Base-by-base conservation (phyloP, 1,140 invertebrate species). In the Catajapyx aquilonaris region DNA sequence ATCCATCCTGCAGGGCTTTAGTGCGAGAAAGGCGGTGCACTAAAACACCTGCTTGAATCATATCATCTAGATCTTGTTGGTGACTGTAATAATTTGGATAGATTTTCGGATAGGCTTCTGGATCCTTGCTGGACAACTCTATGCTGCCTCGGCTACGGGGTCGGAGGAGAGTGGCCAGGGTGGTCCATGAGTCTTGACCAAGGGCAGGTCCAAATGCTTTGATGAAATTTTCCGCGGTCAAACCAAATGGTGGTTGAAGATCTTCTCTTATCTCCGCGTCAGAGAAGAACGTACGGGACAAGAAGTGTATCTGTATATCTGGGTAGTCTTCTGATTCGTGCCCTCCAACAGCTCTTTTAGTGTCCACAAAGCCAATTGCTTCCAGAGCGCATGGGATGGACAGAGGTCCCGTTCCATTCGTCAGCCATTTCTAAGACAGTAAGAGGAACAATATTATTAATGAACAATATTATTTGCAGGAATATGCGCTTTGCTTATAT, bases 1-100 rank as follows among this genome's bases (percentile, higher is more conserved):
- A 85, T n/a, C n/a, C n/a, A 33, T 70, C 66, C 49, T 78, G 72
- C 46, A 91, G 85, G 0, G 81, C 76, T 7, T 68, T 65, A 0
- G 81, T 78, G 36, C 76, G 73, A 0, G 77, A 79, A 10, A 87
- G 58, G 39, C 73, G 72, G 46, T 87, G 62, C 0, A 76, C 81
- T 31, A 87, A 73, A 43, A 76, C 71, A 11, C 87, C 83, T 1
- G 79, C 83, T 48, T 86, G 78, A 0, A 76, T 71, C 4, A 87
- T 48, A 0, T 86, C 64, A 43, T 88, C 84, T n/a, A n/a, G n/a
- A n/a, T n/a, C n/a, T 45, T 79, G 68, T 41, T 69, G 70, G 43
- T 84, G 70, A 0, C 76, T 71, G 48, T 91, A 81, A 48, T 91
- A 91, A 48, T 88, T 88, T 0, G 90, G 86, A 53, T 85, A 78